A percentile compares a stretch with the other conserved stretches of the same genome.
phyloP scores from a whole-genome alignment of 30 jellyfish, hydroid and myxozoan species.

The Clytia hemisphaerica region DNA sequence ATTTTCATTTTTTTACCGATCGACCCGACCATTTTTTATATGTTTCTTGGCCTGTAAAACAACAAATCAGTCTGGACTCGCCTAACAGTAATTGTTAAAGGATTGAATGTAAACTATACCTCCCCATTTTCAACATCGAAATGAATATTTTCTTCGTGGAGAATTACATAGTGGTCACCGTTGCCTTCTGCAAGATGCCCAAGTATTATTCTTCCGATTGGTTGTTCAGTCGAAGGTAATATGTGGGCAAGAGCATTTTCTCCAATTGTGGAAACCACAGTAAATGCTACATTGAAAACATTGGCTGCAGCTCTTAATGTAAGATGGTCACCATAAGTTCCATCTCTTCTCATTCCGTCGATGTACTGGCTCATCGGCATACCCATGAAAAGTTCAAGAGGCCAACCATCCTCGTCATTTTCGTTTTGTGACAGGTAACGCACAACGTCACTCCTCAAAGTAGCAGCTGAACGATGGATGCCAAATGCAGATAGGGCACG shows the following conservation, averaged over 20 bases:
- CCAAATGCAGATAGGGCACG: background rate
- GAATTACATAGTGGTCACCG: background rate
- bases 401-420: background rate
- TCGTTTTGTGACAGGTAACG: background rate
- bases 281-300: background rate
- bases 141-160: no score
- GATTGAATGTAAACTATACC: no score
- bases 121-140: no score
- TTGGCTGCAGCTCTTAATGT: slow-evolving; percentile 1
- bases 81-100: no score
- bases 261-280: background rate
- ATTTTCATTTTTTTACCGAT: no score
- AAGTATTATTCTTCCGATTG: background rate
- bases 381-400: background rate
- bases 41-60: no score
- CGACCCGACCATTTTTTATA: no score
- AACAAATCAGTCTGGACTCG: no score
- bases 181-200: slow-evolving; percentile 3
- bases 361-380: background rate
- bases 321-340: slow-evolving; percentile 4
- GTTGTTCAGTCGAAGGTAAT: background rate
- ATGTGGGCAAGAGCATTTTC: background rate
- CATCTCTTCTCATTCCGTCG: background rate
- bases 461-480: background rate
- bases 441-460: background rate